These are phyloP conservation scores for Loripinus fragilis DNA, from an alignment of 2,888 invertebrate species.

Conservation along the genomic window DNA sequence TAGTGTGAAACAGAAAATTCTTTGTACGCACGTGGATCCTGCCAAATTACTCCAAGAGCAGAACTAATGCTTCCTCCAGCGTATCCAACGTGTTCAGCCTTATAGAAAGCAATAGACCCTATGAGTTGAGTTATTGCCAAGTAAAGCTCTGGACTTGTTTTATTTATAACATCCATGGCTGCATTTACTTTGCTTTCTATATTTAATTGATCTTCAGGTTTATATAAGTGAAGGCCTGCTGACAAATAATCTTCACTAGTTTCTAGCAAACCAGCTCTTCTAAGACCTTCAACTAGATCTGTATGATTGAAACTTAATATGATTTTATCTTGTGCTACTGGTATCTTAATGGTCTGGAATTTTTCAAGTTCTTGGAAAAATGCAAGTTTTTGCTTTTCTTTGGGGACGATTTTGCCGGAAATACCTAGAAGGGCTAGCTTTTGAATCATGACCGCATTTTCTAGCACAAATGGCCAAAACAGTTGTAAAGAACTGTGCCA, in stretches of 20 bases:
- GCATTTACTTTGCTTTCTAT: background rate
- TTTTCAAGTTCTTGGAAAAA: background rate
- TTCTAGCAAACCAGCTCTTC: background rate
- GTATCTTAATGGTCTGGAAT: background rate
- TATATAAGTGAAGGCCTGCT: background rate
- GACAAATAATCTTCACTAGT: background rate
- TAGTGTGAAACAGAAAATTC: slow-evolving; percentile 26
- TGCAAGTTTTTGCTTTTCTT: background rate
- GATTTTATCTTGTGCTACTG: background rate
- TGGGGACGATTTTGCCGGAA: background rate
- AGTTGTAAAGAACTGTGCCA: too few species aligned
- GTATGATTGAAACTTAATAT: background rate
- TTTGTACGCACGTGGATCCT: background rate
- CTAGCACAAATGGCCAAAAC: background rate
- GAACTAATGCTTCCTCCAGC: background rate
- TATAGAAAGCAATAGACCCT: background rate
- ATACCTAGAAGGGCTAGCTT: background rate
- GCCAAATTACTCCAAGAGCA: background rate
- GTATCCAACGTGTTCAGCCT: background rate
- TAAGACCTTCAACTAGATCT: background rate
- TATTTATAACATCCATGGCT: background rate
- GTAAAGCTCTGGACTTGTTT: background rate
- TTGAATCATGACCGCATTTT: background rate
- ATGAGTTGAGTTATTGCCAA: background rate
- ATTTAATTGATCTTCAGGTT: background rate